Base-by-base conservation (phyloP, 2,888 invertebrate species). In the Hemicrepidius hirtus region DNA sequence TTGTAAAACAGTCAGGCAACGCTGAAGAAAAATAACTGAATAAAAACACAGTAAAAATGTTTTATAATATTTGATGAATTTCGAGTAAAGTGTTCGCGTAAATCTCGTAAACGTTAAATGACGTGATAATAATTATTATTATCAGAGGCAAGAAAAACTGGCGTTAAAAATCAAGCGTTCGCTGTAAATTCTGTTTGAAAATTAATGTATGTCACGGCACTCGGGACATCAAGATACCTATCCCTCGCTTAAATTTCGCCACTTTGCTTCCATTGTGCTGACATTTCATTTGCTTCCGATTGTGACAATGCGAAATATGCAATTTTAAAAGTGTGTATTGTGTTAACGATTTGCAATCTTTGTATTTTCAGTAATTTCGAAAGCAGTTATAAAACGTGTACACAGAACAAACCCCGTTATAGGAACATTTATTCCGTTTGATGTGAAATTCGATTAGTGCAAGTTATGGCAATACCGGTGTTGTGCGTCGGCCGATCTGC, bases 401-500 rank as follows among this genome's bases (percentile, higher is more conserved):
- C 10, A 35, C 50, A 20, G 37, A 32, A 37, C 50, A 24, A 21
- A 24, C 16, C 20, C 59, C 44, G 44, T 46, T 62, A 20, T 18
- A 46, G 44, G 37, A 64, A 20, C 35, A 53, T 64, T 64, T 64
- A 64, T 64, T 64, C 50, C 50, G 62, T 55, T 32, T 62, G 68
- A 60, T 40, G 37, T 37, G 60, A 49, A 46, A 64, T 71, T 66
- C 55, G 71, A 64, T 65, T 63, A 70, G 67, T 44, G 66, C 73
- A 50, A 70, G 65, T 73, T 71, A 73, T 71, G 70, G 70, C 66
- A 64, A 57, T 59, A 50, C 44, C 65, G 69, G 65, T 65, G 71
- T 60, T 71, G 74, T 70, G 63, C 49, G 57, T 63, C 35, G 70
- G 69, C 55, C 63, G 66, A 41, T 65, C 32, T 68, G 73, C 41